phyloP scores from a whole-genome alignment of 2,113 vertebrate genomes.

The Cavia porcellus region DNA sequence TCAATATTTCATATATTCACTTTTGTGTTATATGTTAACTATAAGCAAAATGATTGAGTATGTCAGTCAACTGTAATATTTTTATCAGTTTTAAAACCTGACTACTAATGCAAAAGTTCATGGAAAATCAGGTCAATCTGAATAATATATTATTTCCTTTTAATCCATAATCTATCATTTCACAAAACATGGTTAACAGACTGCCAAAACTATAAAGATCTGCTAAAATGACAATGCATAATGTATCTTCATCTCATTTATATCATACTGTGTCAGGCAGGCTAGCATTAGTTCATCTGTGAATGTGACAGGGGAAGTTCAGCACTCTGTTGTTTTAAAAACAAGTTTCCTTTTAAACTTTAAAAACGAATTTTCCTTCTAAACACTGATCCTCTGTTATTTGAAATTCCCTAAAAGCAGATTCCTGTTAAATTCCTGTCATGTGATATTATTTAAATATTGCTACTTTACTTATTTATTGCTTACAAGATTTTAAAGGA shows the following conservation, averaged over 20 bases:
- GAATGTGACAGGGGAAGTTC: constrained; percentile 16
- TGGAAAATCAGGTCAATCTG: constrained; percentile 63
- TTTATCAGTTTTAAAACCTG: constrained; percentile 57
- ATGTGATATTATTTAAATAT: constrained; percentile 47
- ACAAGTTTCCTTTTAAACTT: too few relatives aligned
- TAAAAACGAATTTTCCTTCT: too few relatives aligned
- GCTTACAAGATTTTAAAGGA: constrained; percentile 41
- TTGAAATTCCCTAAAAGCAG: background rate
- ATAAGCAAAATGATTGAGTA: constrained; percentile 54
- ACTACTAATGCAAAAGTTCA: constrained; percentile 55
- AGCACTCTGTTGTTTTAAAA: constrained; percentile 54
- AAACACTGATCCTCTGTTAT: constrained; percentile 50
- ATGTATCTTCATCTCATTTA: constrained; percentile 65
- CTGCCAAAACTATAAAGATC: constrained; percentile 66
- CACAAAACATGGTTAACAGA: constrained; percentile 54
- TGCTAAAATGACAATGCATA: constrained; percentile 63
- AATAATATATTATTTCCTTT: constrained; percentile 70
- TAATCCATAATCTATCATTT: constrained; percentile 52
- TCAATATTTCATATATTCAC: constrained; percentile 40
- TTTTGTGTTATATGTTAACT: constrained; percentile 52
- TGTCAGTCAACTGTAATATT: constrained; percentile 63
- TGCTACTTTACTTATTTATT: constrained; percentile 23
- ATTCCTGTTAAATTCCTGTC: too few relatives aligned
- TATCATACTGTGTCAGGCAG: constrained; percentile 20
- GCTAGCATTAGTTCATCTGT: constrained; percentile 22